Percentiles rank a stretch among this genome's conserved stretches.
Conservation (phyloP, 2,113 vertebrate genomes). For the Stigmatopora nigra region DNA sequence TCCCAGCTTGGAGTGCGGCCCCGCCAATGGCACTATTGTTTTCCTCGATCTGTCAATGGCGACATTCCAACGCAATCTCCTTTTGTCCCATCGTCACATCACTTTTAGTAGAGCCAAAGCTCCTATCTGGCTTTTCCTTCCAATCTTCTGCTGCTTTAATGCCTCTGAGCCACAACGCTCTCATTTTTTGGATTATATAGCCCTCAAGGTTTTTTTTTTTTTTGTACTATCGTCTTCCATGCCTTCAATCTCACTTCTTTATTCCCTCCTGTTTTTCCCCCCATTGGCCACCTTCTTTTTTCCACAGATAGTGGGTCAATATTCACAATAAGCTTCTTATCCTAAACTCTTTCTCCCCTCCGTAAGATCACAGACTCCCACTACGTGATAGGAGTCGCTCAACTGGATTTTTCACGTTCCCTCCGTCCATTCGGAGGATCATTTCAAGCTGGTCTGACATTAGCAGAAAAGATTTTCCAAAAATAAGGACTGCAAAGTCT, state of each 20-base stretch:
- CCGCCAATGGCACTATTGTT: constrained; percentile 46
- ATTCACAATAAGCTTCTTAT: constrained; percentile 61
- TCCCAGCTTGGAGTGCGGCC: background rate
- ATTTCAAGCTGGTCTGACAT: background rate
- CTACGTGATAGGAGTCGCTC: constrained; percentile 10
- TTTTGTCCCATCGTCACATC: constrained; percentile 52
- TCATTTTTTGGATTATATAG: constrained; percentile 52
- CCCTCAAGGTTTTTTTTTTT: constrained; percentile 39
- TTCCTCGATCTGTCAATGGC: constrained; percentile 43
- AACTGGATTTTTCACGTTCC: constrained; percentile 7
- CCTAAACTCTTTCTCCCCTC: constrained; percentile 26
- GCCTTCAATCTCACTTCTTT: constrained; percentile 11
- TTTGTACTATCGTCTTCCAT: constrained; percentile 20
- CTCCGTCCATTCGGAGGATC: constrained; percentile 4
- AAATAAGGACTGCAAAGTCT: background rate
- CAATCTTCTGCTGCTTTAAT: constrained; percentile 36
- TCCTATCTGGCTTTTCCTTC: constrained; percentile 41
- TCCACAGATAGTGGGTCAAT: constrained; percentile 14
- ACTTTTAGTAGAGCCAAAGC: constrained; percentile 35
- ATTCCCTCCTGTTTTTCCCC: constrained; percentile 3
- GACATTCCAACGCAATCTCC: constrained; percentile 54
- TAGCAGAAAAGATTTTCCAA: background rate
- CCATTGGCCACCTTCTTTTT: background rate
- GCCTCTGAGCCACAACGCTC: constrained; percentile 48
- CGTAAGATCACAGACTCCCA: constrained; percentile 17